Percentiles rank a stretch among this genome's conserved stretches.
Conservation (phyloP, 2,888 invertebrate genomes). For the Caenorhabditis afra region DNA sequence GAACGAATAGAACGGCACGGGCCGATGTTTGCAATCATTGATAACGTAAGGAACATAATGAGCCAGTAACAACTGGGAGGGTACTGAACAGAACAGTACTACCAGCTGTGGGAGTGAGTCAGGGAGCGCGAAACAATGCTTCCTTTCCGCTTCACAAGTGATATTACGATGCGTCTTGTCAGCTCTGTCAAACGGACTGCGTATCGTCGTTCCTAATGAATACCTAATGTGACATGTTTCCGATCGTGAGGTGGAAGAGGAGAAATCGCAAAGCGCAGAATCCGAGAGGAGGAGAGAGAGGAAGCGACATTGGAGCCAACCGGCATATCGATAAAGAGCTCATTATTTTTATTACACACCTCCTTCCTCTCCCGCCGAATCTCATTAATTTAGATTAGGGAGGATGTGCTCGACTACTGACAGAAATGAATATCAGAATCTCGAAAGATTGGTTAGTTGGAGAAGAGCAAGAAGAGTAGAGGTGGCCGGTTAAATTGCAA, state of each 20-base stretch:
- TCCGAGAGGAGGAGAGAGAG: constrained; percentile 3
- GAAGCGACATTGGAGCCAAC: constrained; percentile 12
- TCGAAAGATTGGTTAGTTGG: not conserved
- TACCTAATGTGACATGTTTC: constrained; percentile 56
- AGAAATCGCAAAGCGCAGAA: constrained; percentile 25
- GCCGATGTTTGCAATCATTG: not conserved
- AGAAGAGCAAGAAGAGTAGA: constrained; percentile 8
- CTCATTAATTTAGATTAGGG: constrained; percentile 54
- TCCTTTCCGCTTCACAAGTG: not conserved
- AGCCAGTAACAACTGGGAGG: not conserved
- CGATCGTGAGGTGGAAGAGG: constrained; percentile 1
- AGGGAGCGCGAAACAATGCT: constrained; percentile 20
- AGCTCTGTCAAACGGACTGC: constrained; percentile 41
- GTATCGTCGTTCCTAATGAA: constrained; percentile 52
- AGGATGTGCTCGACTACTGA: constrained; percentile 14
- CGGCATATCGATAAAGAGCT: constrained; percentile 40
- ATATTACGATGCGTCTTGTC: constrained; percentile 39
- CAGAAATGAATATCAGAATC: constrained; percentile 5
- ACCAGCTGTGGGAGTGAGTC: constrained; percentile 11
- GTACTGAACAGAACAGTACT: not conserved
- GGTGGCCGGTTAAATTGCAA: constrained; percentile 3
- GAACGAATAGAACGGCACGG: not conserved
- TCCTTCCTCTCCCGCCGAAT: constrained; percentile 22
- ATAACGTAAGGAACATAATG: not conserved
- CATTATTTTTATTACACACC: constrained; percentile 55